Evolutionary conservation across 2,888 invertebrate species (phyloP).

Genomic region (Xanthorhoe designata): DNA sequence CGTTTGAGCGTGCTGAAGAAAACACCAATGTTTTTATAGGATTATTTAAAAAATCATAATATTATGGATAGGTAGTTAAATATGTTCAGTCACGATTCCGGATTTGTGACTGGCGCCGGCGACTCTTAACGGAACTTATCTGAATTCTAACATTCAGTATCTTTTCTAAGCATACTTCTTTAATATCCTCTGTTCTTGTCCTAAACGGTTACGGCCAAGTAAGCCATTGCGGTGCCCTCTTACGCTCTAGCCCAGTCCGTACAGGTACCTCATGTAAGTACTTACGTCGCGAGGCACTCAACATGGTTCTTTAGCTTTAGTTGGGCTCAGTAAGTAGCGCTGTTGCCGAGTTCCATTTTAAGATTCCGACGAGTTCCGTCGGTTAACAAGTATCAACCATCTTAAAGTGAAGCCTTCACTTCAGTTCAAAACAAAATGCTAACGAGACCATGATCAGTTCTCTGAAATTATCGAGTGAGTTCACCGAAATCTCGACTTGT

Average conservation of each 20-base stretch:
- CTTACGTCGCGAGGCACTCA: no score
- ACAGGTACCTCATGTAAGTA: no score
- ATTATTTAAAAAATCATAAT: background rate
- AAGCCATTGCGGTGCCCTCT: no score
- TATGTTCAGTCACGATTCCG: slow-evolving; percentile 15
- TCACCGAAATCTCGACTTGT: slow-evolving; percentile 23
- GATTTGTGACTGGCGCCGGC: slow-evolving; percentile 6
- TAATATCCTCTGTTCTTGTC: no score
- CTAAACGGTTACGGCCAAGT: background rate
- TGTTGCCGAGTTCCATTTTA: background rate
- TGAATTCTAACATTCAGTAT: background rate
- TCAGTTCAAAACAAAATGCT: background rate
- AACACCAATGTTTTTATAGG: no score
- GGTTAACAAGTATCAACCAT: background rate
- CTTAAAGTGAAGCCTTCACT: background rate
- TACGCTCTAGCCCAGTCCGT: no score
- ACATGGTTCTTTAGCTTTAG: no score
- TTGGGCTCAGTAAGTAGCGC: no score
- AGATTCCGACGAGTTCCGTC: no score
- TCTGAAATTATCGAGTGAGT: slow-evolving; percentile 17
- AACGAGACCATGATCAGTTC: slow-evolving; percentile 1
- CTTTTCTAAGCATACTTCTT: no score
- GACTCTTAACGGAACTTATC: slow-evolving; percentile 8
- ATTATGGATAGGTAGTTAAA: background rate
- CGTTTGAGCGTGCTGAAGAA: no score